Conservation (phyloP, 2,888 invertebrate species). For the Eupeodes luniger region DNA sequence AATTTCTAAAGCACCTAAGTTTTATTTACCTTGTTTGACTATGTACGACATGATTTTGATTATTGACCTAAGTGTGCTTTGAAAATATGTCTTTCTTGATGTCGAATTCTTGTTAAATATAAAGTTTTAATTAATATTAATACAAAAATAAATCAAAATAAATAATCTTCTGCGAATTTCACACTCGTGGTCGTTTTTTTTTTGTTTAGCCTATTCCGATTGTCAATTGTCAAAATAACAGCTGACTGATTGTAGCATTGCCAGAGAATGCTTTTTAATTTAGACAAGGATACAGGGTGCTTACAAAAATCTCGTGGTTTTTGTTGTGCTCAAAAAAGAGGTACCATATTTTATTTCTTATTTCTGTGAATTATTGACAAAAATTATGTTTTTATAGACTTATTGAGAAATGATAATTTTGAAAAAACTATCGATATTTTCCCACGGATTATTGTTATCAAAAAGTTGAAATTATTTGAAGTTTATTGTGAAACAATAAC, state of each 20-base stretch:
- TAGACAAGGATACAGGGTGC: not conserved
- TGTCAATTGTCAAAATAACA: slow-evolving; percentile 66
- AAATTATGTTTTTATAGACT: slow-evolving; percentile 24
- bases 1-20: not conserved
- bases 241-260: slow-evolving; percentile 21
- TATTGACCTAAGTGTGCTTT: slow-evolving; percentile 2
- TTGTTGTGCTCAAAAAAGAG: slow-evolving; percentile 59
- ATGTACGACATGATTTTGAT: slow-evolving; percentile 52
- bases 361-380: not conserved
- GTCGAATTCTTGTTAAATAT: not conserved
- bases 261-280: slow-evolving; percentile 52
- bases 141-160: slow-evolving; percentile 15
- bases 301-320: slow-evolving; percentile 13
- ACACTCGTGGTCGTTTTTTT: slow-evolving; percentile 53
- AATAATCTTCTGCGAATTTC: not conserved
- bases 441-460: slow-evolving; percentile 50
- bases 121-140: slow-evolving; percentile 22
- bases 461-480: slow-evolving; percentile 26
- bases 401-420: slow-evolving; percentile 57
- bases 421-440: slow-evolving; percentile 53
- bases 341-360: not conserved
- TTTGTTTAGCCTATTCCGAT: slow-evolving; percentile 2
- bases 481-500: slow-evolving; percentile 37
- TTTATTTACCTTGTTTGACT: slow-evolving; percentile 66
- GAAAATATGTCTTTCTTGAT: not conserved